Evolutionary conservation across 2,797 vertebrate species (phyloP).

Genomic region (Aviceda cuculoides): DNA sequence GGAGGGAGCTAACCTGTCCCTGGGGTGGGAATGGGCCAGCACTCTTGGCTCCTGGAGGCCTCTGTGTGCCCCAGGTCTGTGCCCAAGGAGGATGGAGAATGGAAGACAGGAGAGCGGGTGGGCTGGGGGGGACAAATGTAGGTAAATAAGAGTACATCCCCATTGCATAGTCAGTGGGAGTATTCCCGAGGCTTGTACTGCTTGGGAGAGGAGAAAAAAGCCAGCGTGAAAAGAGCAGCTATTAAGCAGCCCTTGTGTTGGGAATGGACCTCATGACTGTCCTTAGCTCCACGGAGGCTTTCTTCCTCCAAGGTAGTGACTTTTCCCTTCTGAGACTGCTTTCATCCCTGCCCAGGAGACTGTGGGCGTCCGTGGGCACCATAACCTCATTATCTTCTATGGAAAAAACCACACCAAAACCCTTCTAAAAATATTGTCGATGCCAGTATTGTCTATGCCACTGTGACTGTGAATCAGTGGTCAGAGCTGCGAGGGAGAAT

Average conservation of each 20-base stretch:
- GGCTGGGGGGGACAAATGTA: background rate
- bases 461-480: slow-evolving; percentile 52
- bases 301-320: slow-evolving; percentile 10
- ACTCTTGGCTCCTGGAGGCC: background rate
- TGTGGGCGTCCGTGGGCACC: background rate
- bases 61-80: background rate
- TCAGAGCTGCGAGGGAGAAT: background rate
- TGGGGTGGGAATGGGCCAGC: background rate
- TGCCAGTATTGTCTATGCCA: slow-evolving; percentile 22
- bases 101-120: background rate
- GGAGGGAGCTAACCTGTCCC: background rate
- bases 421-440: slow-evolving; percentile 37
- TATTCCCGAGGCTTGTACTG: background rate
- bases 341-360: slow-evolving; percentile 26
- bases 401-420: background rate
- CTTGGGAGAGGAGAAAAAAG: background rate
- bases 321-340: background rate
- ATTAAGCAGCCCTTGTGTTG: background rate
- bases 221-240: background rate
- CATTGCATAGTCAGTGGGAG: background rate
- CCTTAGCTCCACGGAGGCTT: background rate
- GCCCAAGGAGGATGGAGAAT: background rate
- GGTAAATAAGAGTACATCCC: background rate
- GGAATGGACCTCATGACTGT: background rate
- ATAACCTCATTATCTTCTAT: slow-evolving; percentile 33